These are phyloP conservation scores for Carassius auratus DNA, from an alignment of 2,113 vertebrate species.

Conservation along the genomic window DNA sequence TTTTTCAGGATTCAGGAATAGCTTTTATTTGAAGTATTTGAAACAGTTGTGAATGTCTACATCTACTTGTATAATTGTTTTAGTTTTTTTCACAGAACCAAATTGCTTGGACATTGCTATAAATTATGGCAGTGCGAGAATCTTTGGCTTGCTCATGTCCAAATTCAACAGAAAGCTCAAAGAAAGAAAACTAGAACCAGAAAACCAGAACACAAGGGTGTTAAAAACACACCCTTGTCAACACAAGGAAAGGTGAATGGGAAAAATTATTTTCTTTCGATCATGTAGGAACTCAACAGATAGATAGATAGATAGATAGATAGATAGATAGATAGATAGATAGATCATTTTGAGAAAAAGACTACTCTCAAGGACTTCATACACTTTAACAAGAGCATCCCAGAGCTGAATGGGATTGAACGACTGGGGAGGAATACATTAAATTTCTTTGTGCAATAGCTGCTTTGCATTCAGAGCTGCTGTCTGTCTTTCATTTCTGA, in stretches of 20 bases:
- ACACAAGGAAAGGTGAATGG: not conserved
- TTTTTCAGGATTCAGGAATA: not conserved
- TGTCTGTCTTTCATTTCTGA: not conserved
- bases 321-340: no score
- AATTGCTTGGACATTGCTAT: slow-evolving; percentile 53
- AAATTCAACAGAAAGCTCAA: slow-evolving; percentile 56
- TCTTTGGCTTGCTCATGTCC: slow-evolving; percentile 67
- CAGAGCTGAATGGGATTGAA: not conserved
- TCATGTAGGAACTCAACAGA: no score
- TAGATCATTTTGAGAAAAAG: no score
- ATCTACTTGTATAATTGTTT: not conserved
- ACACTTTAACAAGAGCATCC: slow-evolving; percentile 7
- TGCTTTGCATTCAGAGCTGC: not conserved
- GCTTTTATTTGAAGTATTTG: not conserved
- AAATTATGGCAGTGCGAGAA: slow-evolving; percentile 26
- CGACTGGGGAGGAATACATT: not conserved
- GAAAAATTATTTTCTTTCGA: not conserved
- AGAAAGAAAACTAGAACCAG: not conserved
- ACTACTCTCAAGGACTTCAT: not conserved
- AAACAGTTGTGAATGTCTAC: not conserved
- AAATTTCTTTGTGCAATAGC: not conserved
- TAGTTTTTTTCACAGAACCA: slow-evolving; percentile 15
- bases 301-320: no score
- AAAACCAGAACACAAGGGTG: no score
- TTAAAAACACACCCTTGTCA: not conserved